These are phyloP conservation scores for Stichodactyla mertensii DNA, from an alignment of 64 coral and sea anemone species.

Conservation along the genomic window DNA sequence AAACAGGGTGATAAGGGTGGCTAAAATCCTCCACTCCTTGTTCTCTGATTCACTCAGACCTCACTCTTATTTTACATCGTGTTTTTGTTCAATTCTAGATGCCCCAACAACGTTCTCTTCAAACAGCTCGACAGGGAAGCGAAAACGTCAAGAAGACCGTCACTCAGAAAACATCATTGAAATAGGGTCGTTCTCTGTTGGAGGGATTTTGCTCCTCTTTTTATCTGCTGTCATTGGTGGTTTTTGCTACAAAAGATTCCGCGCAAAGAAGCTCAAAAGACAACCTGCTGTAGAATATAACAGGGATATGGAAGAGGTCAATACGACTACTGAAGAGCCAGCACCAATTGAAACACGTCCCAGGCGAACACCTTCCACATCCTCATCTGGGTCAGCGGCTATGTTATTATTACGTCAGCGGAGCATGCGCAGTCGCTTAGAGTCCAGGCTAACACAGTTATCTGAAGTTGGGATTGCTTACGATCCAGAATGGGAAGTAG, in stretches of 20 bases:
- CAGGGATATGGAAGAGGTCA: not conserved
- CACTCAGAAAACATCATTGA: not conserved
- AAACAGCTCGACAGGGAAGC: not conserved
- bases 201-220: not conserved
- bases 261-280: not conserved
- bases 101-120: not conserved
- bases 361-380: constrained; percentile 31
- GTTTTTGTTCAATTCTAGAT: not conserved
- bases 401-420: constrained; percentile 34
- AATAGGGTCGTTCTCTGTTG: not conserved
- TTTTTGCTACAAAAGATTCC: not conserved
- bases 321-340: not conserved
- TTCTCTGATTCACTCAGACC: not conserved
- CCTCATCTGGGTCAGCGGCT: constrained; percentile 39
- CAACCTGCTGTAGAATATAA: constrained; percentile 26
- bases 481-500: constrained; percentile 61
- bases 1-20: no score
- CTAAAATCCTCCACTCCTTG: not conserved
- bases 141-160: not conserved
- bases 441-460: constrained; percentile 50
- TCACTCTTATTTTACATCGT: not conserved
- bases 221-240: not conserved
- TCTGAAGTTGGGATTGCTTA: constrained; percentile 48
- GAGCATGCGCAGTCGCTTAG: constrained; percentile 48
- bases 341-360: not conserved